These are phyloP conservation scores for Parapristionchus giblindavisi DNA, from an alignment of 2,888 invertebrate species.

Conservation along the genomic window DNA sequence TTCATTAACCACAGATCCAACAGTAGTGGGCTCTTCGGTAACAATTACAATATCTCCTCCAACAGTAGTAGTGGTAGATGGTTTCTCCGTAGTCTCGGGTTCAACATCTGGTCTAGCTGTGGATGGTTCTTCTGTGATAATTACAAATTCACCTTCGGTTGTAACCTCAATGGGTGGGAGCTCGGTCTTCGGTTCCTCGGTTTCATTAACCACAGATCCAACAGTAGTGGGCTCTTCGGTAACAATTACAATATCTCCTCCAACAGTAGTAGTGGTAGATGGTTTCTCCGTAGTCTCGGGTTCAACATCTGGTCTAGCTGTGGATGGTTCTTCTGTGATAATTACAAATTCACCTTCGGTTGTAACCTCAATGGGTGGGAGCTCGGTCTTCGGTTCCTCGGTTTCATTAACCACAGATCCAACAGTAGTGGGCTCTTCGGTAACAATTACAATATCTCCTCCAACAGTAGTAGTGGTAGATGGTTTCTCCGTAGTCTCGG, in stretches of 20 bases:
- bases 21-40: background rate
- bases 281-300: slow-evolving; percentile 6
- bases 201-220: background rate
- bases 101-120: background rate
- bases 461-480: background rate
- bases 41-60: too few relatives aligned
- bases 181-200: background rate
- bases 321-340: slow-evolving; percentile 13
- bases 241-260: background rate
- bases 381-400: slow-evolving; percentile 1
- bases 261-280: background rate
- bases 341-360: too few relatives aligned
- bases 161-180: too few relatives aligned
- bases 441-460: background rate
- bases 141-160: too few relatives aligned
- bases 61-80: background rate
- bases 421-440: background rate
- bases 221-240: background rate
- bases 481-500: background rate
- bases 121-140: slow-evolving; percentile 13
- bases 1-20: background rate
- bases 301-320: background rate
- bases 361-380: too few relatives aligned
- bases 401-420: background rate
- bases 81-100: background rate